Evolutionary conservation across 2,797 vertebrate species (phyloP).

Genomic region (Urocyon cinereoargenteus): DNA sequence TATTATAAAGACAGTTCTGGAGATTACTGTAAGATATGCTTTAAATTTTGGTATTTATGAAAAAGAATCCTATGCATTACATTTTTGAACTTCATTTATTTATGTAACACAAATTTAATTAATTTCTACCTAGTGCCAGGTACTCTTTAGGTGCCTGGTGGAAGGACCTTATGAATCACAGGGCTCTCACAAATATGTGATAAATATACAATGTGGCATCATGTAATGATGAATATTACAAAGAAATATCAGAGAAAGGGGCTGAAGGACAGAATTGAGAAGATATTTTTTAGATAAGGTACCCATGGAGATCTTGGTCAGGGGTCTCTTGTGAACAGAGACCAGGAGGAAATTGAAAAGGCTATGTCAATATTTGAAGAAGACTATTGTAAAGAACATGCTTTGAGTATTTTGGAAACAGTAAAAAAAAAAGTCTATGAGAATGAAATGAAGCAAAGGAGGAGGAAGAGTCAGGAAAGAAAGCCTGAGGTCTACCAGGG

Average conservation of each 20-base stretch:
- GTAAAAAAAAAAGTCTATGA: neutral
- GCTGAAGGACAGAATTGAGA: neutral
- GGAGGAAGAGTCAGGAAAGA: neutral
- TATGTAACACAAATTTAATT: neutral
- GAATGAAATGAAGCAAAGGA: neutral
- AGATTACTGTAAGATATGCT: neutral
- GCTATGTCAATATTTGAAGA: neutral
- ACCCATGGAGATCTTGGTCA: neutral
- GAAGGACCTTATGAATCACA: neutral
- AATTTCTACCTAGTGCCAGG: neutral
- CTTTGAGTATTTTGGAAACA: neutral
- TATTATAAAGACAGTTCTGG: neutral
- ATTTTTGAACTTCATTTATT: neutral
- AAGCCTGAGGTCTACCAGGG: neutral
- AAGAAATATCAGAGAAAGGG: neutral
- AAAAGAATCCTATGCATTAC: neutral
- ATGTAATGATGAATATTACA: neutral
- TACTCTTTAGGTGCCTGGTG: neutral
- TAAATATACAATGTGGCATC: neutral
- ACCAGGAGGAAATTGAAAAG: neutral
- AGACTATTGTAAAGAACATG: neutral
- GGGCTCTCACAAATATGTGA: neutral
- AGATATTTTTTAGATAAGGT: neutral
- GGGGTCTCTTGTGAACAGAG: neutral
- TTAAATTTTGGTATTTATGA: neutral